Conservation (phyloP, 1,140 invertebrate species). For the Lepidostoma basale region DNA sequence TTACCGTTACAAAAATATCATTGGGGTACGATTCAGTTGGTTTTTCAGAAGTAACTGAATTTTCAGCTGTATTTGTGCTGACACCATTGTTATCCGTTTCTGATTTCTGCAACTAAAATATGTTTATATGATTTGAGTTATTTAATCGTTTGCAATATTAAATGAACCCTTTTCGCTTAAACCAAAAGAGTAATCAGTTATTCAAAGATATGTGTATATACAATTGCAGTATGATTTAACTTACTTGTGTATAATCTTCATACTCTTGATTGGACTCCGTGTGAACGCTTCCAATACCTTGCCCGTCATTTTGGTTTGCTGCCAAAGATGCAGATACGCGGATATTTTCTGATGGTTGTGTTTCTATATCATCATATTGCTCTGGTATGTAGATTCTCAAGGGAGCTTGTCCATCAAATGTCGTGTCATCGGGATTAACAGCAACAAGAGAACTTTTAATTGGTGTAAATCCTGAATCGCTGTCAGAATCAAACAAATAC, state of each 20-base stretch:
- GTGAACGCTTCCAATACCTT: conserved; percentile 28
- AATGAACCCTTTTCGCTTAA: not conserved
- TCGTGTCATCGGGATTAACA: conserved; percentile 3
- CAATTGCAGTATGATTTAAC: not conserved
- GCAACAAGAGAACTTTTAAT: conserved; percentile 10
- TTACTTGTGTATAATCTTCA: conserved; percentile 43
- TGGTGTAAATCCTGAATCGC: conserved; percentile 27
- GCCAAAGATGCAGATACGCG: conserved; percentile 40
- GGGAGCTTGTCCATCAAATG: conserved; percentile 45
- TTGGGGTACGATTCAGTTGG: conserved; percentile 5
- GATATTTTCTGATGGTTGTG: conserved; percentile 43
- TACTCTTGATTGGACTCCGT: conserved; percentile 43
- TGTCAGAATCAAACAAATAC: conserved; percentile 6
- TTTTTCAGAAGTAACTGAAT: no score
- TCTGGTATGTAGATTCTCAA: conserved; percentile 60
- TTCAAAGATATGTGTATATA: not conserved
- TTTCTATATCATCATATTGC: conserved; percentile 46
- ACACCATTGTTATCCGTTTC: conserved; percentile 8
- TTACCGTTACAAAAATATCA: conserved; percentile 31
- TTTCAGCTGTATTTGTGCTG: no score
- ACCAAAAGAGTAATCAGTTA: no score
- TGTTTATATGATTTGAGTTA: not conserved
- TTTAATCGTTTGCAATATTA: no score
- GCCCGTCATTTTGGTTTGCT: conserved; percentile 26
- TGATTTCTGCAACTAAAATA: conserved; percentile 4